Evolutionary conservation across 30 jellyfish, hydroid and myxozoan species (phyloP).

Genomic region (Mastigias papua): DNA sequence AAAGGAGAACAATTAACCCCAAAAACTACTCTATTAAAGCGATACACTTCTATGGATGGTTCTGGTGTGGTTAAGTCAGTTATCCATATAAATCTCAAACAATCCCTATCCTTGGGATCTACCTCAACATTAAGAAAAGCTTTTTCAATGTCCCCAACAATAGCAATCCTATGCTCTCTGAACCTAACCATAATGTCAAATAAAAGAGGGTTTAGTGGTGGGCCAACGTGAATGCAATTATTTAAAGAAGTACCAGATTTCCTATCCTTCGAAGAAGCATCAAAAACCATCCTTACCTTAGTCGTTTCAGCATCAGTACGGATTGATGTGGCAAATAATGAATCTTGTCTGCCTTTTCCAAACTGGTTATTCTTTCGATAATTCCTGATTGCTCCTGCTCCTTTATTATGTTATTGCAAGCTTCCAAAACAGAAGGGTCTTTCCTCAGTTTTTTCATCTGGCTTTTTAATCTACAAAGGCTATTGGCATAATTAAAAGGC

Average conservation of each 20-base stretch:
- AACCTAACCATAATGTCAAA: constrained; percentile 5
- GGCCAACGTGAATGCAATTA: constrained; percentile 9
- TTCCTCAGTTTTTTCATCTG: constrained; percentile 6
- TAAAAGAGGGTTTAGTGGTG: constrained; percentile 8
- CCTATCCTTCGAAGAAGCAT: constrained; percentile 21
- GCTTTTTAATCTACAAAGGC: not conserved
- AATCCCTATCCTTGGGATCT: no score
- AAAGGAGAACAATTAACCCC: no score
- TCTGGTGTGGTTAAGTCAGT: no score
- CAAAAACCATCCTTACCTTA: constrained; percentile 22
- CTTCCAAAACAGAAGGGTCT: constrained; percentile 18
- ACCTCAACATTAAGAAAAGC: no score
- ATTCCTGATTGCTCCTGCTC: constrained; percentile 22
- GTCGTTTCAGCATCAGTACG: constrained; percentile 12
- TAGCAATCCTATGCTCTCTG: constrained; percentile 5
- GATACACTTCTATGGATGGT: no score
- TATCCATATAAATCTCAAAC: no score
- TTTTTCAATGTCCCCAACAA: no score
- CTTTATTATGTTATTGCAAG: not conserved
- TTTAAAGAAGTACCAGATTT: constrained; percentile 12
- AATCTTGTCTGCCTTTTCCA: not conserved
- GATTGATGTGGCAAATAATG: constrained; percentile 37
- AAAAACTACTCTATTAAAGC: no score
- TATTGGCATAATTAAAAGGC: constrained; percentile 17
- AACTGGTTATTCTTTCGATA: constrained; percentile 6